Conservation (phyloP, 1,140 invertebrate genomes). For the Triops longicaudatus region DNA sequence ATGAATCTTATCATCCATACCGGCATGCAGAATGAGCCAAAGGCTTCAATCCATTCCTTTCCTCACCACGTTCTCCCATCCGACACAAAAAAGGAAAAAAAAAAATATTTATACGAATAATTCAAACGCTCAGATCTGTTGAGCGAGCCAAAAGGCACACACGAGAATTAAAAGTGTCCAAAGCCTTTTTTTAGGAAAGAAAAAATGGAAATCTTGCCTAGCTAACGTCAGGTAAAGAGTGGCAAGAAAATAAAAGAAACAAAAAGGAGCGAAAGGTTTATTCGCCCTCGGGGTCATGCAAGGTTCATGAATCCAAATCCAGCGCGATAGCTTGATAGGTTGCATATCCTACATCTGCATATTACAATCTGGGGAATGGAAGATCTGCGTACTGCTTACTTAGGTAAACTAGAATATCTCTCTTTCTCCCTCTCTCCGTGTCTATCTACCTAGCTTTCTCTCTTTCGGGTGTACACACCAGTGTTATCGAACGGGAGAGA, state of each 20-base stretch:
- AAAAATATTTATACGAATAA: background rate
- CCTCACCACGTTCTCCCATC: too few relatives aligned
- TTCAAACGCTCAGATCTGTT: background rate
- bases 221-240: background rate
- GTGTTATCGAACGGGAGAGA: background rate
- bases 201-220: background rate
- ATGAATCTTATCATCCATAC: background rate
- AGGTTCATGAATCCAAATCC: conserved; percentile 2
- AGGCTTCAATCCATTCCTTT: background rate
- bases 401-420: too few relatives aligned
- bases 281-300: background rate
- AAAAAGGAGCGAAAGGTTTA: background rate
- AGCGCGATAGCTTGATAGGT: conserved; percentile 8
- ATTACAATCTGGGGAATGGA: background rate
- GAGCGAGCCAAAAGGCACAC: background rate
- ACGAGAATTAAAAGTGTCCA: background rate
- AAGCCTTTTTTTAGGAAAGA: background rate
- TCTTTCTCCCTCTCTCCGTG: too few relatives aligned
- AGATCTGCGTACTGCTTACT: too few relatives aligned
- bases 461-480: too few relatives aligned
- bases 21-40: background rate
- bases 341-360: conserved; percentile 12
- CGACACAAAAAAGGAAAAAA: background rate
- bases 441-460: too few relatives aligned
- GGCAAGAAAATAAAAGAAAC: background rate